Conservation (phyloP, 2,113 vertebrate species). For the Camelus bactrianus region DNA sequence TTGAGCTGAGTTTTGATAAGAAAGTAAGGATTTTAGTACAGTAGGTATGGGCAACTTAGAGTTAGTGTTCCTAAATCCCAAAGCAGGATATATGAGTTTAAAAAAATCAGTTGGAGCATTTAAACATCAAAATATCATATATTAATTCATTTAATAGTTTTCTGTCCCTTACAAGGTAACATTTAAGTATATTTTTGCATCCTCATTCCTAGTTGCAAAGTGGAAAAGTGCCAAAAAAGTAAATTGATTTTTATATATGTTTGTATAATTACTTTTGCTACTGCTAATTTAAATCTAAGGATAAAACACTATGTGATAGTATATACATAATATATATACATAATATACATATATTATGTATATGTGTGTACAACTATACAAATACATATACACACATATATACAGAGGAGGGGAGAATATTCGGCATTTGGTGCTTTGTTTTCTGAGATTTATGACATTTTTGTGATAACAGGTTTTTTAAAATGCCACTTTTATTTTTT, state of each 20-base stretch:
- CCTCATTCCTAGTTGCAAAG: background rate
- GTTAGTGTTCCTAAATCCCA: background rate
- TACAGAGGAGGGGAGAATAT: background rate
- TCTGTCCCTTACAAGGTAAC: background rate
- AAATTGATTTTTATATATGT: background rate
- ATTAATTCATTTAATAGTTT: background rate
- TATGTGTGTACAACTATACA: background rate
- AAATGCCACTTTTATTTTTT: background rate
- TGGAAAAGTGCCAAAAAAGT: background rate
- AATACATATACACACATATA: background rate
- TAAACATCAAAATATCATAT: background rate
- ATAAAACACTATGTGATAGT: background rate
- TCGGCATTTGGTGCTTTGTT: background rate
- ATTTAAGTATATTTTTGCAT: background rate
- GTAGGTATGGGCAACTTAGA: too few relatives aligned
- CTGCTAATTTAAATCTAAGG: background rate
- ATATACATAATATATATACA: background rate
- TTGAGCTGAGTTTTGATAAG: background rate
- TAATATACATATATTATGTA: background rate
- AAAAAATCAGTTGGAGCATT: background rate
- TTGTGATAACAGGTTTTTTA: too few relatives aligned
- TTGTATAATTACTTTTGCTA: background rate
- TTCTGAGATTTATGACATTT: background rate
- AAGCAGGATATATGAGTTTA: background rate
- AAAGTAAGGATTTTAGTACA: background rate